A percentile compares a stretch with the other conserved stretches of the same genome.
Conservation (phyloP, 1,140 invertebrate genomes). For the Drosophila ohnishii region DNA sequence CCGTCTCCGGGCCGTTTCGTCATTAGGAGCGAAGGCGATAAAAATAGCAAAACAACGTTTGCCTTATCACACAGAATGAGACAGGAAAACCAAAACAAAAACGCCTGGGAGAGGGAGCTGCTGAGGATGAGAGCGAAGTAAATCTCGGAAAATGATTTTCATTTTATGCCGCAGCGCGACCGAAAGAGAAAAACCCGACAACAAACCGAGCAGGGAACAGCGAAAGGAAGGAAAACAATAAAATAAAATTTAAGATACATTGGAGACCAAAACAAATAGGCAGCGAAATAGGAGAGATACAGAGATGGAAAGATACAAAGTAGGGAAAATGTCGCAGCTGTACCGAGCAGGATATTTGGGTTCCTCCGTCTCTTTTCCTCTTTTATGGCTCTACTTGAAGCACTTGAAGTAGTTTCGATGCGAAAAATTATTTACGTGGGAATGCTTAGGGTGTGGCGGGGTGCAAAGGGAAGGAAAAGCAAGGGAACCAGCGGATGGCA, state of each 20-base stretch:
- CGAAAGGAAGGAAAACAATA: constrained; percentile 65
- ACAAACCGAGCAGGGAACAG: constrained; percentile 7
- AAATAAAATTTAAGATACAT: constrained; percentile 79
- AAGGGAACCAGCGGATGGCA: not conserved
- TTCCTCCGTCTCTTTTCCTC: constrained; percentile 15
- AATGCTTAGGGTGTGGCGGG: constrained; percentile 5
- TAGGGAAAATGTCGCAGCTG: constrained; percentile 70
- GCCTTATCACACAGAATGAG: constrained; percentile 29
- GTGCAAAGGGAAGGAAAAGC: not conserved
- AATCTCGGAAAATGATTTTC: constrained; percentile 48
- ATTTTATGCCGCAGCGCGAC: constrained; percentile 47
- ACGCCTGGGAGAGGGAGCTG: constrained; percentile 2
- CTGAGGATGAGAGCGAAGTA: constrained; percentile 23
- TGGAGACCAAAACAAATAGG: constrained; percentile 77
- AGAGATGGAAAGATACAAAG: constrained; percentile 18
- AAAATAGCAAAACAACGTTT: constrained; percentile 60
- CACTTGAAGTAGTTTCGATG: constrained; percentile 68
- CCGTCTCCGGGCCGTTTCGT: constrained; percentile 51
- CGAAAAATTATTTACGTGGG: constrained; percentile 47
- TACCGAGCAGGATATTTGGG: constrained; percentile 33
- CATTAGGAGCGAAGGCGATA: constrained; percentile 63
- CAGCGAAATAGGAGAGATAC: constrained; percentile 59
- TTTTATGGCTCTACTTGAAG: constrained; percentile 22
- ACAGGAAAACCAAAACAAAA: constrained; percentile 23
- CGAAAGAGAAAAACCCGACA: constrained; percentile 22